These are phyloP conservation scores for Periplaneta americana DNA, from an alignment of 1,140 invertebrate genomes.

Conservation along the genomic window DNA sequence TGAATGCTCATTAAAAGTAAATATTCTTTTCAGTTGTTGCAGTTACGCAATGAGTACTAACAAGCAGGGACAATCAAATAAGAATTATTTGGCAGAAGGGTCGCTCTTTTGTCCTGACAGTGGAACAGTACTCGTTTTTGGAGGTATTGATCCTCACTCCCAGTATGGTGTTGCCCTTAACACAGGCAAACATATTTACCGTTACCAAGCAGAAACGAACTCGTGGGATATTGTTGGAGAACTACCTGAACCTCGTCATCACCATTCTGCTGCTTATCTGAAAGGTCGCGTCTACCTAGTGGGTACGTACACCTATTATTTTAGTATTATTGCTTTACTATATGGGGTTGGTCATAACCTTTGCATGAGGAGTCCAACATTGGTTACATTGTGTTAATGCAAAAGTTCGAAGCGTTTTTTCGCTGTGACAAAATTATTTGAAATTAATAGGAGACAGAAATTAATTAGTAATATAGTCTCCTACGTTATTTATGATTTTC, in stretches of 20 bases:
- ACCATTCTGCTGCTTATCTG: constrained; percentile 49
- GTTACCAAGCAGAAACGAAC: constrained; percentile 47
- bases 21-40: background rate
- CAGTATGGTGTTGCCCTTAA: constrained; percentile 42
- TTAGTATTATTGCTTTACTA: too few relatives aligned
- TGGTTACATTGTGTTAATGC: too few relatives aligned
- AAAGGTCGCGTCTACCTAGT: constrained; percentile 50
- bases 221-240: constrained; percentile 51
- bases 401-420: too few relatives aligned
- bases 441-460: too few relatives aligned
- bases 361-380: too few relatives aligned
- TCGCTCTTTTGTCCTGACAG: constrained; percentile 47
- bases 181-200: constrained; percentile 48
- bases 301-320: too few relatives aligned
- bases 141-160: constrained; percentile 50
- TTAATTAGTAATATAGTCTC: too few relatives aligned
- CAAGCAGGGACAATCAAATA: constrained; percentile 33
- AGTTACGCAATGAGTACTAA: background rate
- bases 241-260: constrained; percentile 51
- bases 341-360: too few relatives aligned
- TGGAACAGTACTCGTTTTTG: constrained; percentile 51
- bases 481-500: too few relatives aligned
- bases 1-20: too few relatives aligned
- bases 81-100: constrained; percentile 37
- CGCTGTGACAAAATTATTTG: too few relatives aligned